Percentiles rank a stretch among this genome's conserved stretches.
phyloP scores from a whole-genome alignment of 2,888 invertebrate genomes.

The Drosophila mimetica region DNA sequence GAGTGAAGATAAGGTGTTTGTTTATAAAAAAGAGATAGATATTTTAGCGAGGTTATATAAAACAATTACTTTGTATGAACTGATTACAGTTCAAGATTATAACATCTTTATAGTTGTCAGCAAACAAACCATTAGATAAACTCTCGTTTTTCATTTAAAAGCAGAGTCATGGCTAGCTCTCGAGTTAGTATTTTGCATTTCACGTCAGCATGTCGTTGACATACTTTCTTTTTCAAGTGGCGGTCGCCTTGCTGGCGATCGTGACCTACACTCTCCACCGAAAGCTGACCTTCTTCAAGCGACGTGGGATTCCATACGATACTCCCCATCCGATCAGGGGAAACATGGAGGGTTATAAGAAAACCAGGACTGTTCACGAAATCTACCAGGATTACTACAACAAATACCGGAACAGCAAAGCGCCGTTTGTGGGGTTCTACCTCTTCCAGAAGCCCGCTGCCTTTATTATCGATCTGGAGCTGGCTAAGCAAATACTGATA shows the following conservation, averaged over 20 bases:
- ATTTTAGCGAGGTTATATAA: not conserved
- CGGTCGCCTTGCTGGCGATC: constrained; percentile 33
- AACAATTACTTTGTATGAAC: not conserved
- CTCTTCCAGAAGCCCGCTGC: constrained; percentile 58
- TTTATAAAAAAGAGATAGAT: not conserved
- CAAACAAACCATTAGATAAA: constrained; percentile 16
- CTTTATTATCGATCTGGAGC: constrained; percentile 53
- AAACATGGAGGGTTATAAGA: constrained; percentile 35
- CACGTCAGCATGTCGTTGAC: constrained; percentile 32
- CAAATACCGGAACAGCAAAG: constrained; percentile 32
- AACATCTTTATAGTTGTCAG: not conserved
- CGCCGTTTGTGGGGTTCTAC: constrained; percentile 68
- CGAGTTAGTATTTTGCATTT: not conserved
- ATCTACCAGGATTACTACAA: constrained; percentile 49
- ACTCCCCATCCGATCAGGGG: constrained; percentile 52
- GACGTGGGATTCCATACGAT: constrained; percentile 41
- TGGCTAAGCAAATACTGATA: constrained; percentile 64
- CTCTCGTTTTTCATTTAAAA: constrained; percentile 4
- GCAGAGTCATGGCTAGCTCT: not conserved
- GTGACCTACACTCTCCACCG: constrained; percentile 24
- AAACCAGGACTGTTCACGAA: constrained; percentile 31
- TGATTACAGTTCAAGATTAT: not conserved
- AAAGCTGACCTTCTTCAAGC: constrained; percentile 38
- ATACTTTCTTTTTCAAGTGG: constrained; percentile 36
- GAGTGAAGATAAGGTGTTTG: not conserved